Percentiles rank a stretch among this genome's conserved stretches.
Evolutionary conservation across 2,888 invertebrate genomes (phyloP).

Genomic region (Halictus ligatus): DNA sequence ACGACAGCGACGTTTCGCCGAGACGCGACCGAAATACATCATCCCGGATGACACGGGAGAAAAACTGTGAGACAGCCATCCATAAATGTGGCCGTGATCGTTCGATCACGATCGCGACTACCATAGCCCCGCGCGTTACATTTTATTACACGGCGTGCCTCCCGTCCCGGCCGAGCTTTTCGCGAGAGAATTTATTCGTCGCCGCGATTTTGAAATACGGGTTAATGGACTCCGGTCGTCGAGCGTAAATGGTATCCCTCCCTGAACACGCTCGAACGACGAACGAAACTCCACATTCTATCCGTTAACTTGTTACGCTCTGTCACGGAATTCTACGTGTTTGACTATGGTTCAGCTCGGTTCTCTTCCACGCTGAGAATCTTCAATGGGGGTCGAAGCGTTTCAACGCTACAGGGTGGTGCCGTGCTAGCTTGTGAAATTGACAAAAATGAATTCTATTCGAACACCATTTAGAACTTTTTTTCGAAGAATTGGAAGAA

Average conservation of each 20-base stretch:
- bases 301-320: slow-evolving; percentile 1
- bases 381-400: background rate
- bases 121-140: slow-evolving; percentile 63
- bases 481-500: no score
- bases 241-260: slow-evolving; percentile 10
- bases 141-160: slow-evolving; percentile 67
- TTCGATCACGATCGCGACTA: slow-evolving; percentile 59
- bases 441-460: background rate
- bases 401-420: background rate
- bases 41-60: slow-evolving; percentile 55
- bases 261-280: background rate
- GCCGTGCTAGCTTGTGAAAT: background rate
- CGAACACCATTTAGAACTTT: no score
- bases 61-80: slow-evolving; percentile 55
- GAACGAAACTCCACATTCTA: background rate
- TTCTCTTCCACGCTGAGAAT: background rate
- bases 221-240: slow-evolving; percentile 32
- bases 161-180: slow-evolving; percentile 37
- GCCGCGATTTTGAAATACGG: slow-evolving; percentile 41
- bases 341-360: background rate
- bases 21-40: slow-evolving; percentile 57
- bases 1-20: slow-evolving; percentile 35
- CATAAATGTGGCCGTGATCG: slow-evolving; percentile 57
- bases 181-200: slow-evolving; percentile 59
- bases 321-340: background rate